phyloP scores from a whole-genome alignment of 2,113 vertebrate genomes.

The Strix uralensis region DNA sequence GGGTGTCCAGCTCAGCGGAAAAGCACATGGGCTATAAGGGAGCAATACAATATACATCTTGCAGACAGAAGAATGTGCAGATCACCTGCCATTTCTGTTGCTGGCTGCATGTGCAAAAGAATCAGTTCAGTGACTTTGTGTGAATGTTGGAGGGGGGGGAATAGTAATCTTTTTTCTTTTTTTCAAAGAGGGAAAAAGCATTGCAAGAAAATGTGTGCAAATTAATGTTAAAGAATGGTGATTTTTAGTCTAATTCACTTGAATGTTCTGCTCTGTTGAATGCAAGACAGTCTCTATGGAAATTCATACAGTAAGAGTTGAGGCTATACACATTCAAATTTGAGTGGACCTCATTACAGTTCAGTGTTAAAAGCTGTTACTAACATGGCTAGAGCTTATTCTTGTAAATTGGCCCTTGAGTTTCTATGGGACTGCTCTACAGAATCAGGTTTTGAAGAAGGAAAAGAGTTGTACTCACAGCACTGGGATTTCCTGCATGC shows the following conservation, averaged over 20 bases:
- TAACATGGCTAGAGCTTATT: not conserved
- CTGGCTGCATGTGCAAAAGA: not conserved
- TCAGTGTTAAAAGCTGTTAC: not conserved
- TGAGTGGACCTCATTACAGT: not conserved
- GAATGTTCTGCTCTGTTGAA: not conserved
- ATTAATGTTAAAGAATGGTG: constrained; percentile 15
- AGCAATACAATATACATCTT: not conserved
- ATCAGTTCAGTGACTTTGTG: not conserved
- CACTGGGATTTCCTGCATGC: not conserved
- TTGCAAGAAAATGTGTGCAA: not conserved
- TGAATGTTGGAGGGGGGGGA: not conserved
- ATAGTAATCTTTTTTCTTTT: not conserved
- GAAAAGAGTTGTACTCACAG: not conserved
- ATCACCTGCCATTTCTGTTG: not conserved
- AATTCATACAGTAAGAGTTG: not conserved
- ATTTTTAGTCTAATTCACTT: not conserved
- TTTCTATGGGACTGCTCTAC: not conserved
- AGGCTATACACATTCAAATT: not conserved
- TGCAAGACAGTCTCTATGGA: not conserved
- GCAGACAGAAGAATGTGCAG: not conserved
- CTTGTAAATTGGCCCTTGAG: not conserved
- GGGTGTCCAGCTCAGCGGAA: constrained; percentile 26
- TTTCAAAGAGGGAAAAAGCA: not conserved
- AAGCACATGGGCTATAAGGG: not conserved
- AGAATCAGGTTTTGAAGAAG: not conserved